phyloP scores from a whole-genome alignment of 37 sponge, comb jelly and placozoan genomes.

The Theonella swinhoei region DNA sequence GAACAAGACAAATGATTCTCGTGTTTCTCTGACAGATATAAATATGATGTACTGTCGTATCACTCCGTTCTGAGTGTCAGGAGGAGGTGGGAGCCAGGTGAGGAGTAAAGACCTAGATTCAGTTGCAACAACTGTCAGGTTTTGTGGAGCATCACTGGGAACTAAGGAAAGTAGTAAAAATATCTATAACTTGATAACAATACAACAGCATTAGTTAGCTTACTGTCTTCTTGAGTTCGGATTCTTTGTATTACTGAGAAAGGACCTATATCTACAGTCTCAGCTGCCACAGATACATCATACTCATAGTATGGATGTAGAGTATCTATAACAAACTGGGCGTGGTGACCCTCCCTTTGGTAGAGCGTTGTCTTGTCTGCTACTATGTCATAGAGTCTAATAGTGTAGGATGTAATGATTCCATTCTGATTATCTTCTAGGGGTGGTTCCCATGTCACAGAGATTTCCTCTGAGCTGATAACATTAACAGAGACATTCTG shows the following conservation, averaged over 20 bases:
- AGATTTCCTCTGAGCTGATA: not conserved
- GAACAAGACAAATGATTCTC: not conserved
- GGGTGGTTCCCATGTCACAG: constrained; percentile 47
- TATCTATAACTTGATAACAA: not conserved
- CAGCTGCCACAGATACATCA: constrained; percentile 25
- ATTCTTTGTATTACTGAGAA: not conserved
- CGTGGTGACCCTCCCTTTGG: not conserved
- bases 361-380: not conserved
- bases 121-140: not conserved
- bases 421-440: constrained; percentile 38
- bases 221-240: constrained; percentile 10
- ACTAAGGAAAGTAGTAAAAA: not conserved
- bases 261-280: constrained; percentile 31
- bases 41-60: constrained; percentile 1
- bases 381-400: constrained; percentile 26
- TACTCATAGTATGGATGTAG: constrained; percentile 44
- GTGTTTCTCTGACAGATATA: not conserved
- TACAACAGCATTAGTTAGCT: not conserved
- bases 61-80: constrained; percentile 26
- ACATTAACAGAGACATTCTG: not conserved
- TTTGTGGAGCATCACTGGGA: constrained; percentile 36
- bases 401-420: constrained; percentile 31
- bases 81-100: constrained; percentile 32
- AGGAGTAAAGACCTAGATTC: not conserved
- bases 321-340: not conserved